phyloP scores from a whole-genome alignment of 2,888 invertebrate species.

The Hemicrepidius hirtus region DNA sequence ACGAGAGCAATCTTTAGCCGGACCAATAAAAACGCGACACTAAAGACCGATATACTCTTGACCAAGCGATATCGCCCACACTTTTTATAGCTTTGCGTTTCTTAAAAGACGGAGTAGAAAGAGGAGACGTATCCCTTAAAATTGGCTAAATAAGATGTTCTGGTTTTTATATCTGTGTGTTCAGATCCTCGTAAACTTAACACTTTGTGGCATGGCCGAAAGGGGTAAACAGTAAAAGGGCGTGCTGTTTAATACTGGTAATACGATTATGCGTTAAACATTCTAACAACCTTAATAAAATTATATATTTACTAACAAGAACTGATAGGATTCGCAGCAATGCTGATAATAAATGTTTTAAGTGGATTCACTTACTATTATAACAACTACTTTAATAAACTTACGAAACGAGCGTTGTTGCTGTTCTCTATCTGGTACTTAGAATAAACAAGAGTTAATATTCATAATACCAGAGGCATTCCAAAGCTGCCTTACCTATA shows the following conservation, averaged over 20 bases:
- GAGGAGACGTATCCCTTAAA: constrained; percentile 23
- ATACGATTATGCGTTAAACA: too few relatives aligned
- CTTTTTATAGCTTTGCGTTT: constrained; percentile 37
- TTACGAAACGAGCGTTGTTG: too few relatives aligned
- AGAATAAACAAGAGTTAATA: too few relatives aligned
- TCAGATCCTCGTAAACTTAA: constrained; percentile 20
- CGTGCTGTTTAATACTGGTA: background rate
- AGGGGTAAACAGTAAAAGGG: constrained; percentile 3
- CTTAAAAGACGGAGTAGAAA: constrained; percentile 24
- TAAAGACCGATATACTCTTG: constrained; percentile 37
- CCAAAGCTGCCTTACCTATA: too few relatives aligned
- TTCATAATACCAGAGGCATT: too few relatives aligned
- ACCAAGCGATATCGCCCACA: constrained; percentile 36
- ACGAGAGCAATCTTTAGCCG: constrained; percentile 37
- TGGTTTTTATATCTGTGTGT: constrained; percentile 23
- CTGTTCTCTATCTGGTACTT: too few relatives aligned
- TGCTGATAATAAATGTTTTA: too few relatives aligned
- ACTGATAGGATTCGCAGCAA: too few relatives aligned
- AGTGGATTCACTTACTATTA: too few relatives aligned
- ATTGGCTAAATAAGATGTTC: constrained; percentile 38
- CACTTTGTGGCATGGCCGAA: background rate
- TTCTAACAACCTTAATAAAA: too few relatives aligned
- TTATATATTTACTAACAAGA: too few relatives aligned
- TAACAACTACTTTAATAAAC: too few relatives aligned
- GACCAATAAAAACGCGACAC: constrained; percentile 36